These are phyloP conservation scores for Hedychridium roseum DNA, from an alignment of 2,888 invertebrate genomes.

Conservation along the genomic window DNA sequence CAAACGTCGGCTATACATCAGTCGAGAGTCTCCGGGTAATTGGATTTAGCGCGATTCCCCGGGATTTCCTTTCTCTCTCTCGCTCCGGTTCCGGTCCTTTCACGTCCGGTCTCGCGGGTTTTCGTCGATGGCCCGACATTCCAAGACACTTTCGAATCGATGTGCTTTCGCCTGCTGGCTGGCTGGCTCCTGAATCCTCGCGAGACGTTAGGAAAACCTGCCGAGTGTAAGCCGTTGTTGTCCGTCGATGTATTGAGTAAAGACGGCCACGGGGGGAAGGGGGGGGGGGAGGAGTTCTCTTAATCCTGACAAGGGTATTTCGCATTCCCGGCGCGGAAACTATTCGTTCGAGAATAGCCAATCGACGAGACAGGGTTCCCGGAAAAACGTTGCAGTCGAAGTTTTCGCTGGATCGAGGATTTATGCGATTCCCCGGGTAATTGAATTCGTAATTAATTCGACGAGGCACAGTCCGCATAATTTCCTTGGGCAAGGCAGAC, in stretches of 20 bases:
- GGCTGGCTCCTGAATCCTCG: slow-evolving; percentile 21
- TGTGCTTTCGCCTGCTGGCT: slow-evolving; percentile 16
- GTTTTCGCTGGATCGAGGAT: too few species aligned
- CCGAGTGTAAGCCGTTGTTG: not conserved
- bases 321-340: too few species aligned
- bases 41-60: slow-evolving; percentile 26
- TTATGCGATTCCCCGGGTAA: too few species aligned
- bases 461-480: too few species aligned
- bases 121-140: not conserved
- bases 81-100: not conserved
- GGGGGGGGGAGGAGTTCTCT: slow-evolving; percentile 1
- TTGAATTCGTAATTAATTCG: slow-evolving; percentile 28
- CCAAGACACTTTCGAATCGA: slow-evolving; percentile 31
- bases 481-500: too few species aligned
- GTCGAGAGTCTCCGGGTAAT: slow-evolving; percentile 22
- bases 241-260: not conserved
- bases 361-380: too few species aligned
- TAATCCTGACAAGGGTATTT: slow-evolving; percentile 20
- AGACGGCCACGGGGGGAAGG: not conserved
- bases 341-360: too few species aligned
- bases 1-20: slow-evolving; percentile 22
- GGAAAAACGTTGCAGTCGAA: too few species aligned
- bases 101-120: not conserved
- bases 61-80: slow-evolving; percentile 14
- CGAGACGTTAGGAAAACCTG: slow-evolving; percentile 14